Conservation (phyloP, 2,888 invertebrate species). For the Sturmia bella region DNA sequence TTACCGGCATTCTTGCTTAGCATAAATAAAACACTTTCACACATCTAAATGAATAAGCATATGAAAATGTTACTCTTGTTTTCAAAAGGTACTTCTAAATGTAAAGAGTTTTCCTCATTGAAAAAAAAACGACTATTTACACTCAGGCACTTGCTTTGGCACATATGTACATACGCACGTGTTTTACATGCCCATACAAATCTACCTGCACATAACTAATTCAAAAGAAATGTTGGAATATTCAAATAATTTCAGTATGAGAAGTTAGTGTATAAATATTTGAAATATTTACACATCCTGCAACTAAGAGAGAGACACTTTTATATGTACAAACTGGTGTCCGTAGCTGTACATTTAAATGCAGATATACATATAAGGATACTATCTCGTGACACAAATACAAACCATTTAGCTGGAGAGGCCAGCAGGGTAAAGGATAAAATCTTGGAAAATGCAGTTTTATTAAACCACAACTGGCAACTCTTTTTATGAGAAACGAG, state of each 20-base stretch:
- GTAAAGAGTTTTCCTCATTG: slow-evolving; percentile 1
- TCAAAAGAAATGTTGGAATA: slow-evolving; percentile 49
- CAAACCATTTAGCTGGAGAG: too few relatives aligned
- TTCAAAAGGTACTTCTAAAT: slow-evolving; percentile 10
- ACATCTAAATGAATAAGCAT: slow-evolving; percentile 19
- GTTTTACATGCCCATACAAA: neutral
- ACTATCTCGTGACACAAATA: too few relatives aligned
- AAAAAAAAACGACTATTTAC: neutral
- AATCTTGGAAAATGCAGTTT: too few relatives aligned
- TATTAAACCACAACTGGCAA: too few relatives aligned
- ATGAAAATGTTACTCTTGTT: slow-evolving; percentile 15
- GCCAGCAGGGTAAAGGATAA: too few relatives aligned
- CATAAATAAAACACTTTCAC: slow-evolving; percentile 10
- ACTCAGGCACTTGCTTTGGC: neutral
- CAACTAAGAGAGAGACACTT: slow-evolving; percentile 20
- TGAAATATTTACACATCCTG: slow-evolving; percentile 58
- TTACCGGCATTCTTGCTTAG: slow-evolving; percentile 41
- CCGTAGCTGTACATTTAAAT: neutral
- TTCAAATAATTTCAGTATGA: slow-evolving; percentile 55
- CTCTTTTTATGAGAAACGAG: too few relatives aligned
- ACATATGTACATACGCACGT: neutral
- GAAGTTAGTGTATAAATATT: slow-evolving; percentile 65
- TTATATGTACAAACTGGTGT: neutral
- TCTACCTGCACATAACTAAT: slow-evolving; percentile 31
- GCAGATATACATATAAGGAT: too few relatives aligned